Conservation (phyloP, 2,888 invertebrate genomes). For the Amblyteles armatorius region DNA sequence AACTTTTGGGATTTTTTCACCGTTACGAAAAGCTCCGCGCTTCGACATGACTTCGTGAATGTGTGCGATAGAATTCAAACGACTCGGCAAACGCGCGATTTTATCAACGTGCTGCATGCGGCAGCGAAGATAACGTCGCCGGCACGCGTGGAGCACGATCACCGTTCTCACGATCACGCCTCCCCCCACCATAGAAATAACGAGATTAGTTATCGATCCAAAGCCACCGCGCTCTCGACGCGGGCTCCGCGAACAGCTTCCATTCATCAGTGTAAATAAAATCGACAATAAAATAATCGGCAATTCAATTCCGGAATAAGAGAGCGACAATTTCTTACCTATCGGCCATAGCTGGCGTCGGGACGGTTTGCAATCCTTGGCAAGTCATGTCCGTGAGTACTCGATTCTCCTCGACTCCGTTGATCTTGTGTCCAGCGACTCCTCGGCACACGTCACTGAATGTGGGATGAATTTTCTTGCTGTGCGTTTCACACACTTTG, state of each 20-base stretch:
- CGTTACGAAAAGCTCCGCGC: neutral
- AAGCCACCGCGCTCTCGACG: slow-evolving; percentile 6
- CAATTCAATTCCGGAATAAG: neutral
- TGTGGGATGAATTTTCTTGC: slow-evolving; percentile 74
- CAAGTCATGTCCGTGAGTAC: slow-evolving; percentile 75
- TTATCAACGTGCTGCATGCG: neutral
- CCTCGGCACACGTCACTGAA: slow-evolving; percentile 77
- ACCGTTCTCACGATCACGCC: neutral
- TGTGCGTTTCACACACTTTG: slow-evolving; percentile 11
- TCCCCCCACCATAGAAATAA: neutral
- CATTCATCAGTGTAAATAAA: neutral
- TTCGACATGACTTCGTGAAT: neutral
- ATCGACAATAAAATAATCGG: neutral
- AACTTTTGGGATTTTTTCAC: neutral
- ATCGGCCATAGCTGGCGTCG: slow-evolving; percentile 69
- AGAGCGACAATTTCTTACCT: slow-evolving; percentile 73
- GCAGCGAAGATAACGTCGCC: neutral
- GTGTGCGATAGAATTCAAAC: neutral
- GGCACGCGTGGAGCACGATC: neutral
- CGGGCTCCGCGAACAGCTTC: neutral
- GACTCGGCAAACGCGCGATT: neutral
- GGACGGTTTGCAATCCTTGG: slow-evolving; percentile 71
- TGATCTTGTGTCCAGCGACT: slow-evolving; percentile 56
- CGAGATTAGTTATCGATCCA: slow-evolving; percentile 22
- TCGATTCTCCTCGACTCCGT: slow-evolving; percentile 38